phyloP scores from a whole-genome alignment of 1,140 invertebrate species.

The Homalodisca vitripennis region DNA sequence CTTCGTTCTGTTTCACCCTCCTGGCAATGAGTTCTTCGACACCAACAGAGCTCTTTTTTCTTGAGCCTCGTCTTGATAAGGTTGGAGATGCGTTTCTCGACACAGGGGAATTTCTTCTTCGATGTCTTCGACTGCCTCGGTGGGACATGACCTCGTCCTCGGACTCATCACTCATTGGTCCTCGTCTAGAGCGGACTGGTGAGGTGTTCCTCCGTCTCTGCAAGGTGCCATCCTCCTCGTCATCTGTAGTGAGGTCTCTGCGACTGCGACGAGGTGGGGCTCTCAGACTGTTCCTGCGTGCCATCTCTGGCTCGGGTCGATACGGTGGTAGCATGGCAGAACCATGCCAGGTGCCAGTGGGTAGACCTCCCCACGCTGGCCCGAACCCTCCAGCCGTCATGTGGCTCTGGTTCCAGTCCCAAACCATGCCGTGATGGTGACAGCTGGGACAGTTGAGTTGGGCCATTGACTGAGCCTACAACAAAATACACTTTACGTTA shows the following conservation, averaged over 20 bases:
- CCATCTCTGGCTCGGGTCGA: constrained; percentile 22
- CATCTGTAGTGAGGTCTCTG: constrained; percentile 27
- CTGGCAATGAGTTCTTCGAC: constrained; percentile 28
- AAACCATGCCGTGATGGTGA: constrained; percentile 50
- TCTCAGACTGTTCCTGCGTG: constrained; percentile 29
- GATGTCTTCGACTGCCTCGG: constrained; percentile 9
- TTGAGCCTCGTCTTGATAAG: constrained; percentile 25
- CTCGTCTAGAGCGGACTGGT: constrained; percentile 41
- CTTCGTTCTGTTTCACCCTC: constrained; percentile 27
- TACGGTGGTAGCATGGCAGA: constrained; percentile 32
- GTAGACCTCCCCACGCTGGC: constrained; percentile 43
- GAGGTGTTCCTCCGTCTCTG: constrained; percentile 17
- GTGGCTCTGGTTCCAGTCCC: constrained; percentile 50
- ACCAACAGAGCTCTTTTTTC: constrained; percentile 20
- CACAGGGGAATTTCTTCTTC: constrained; percentile 28
- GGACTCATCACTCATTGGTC: constrained; percentile 44
- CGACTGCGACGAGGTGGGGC: constrained; percentile 19
- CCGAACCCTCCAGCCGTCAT: constrained; percentile 47
- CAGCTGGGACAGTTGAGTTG: constrained; percentile 61
- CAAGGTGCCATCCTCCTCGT: constrained; percentile 19
- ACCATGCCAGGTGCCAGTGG: constrained; percentile 44
- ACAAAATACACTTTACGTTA: too few species aligned
- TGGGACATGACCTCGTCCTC: constrained; percentile 42
- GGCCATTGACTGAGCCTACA: constrained; percentile 68
- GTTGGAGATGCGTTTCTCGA: constrained; percentile 30